Evolutionary conservation across 2,797 vertebrate species (phyloP).

Genomic region (Aselliscus stoliczkanus): DNA sequence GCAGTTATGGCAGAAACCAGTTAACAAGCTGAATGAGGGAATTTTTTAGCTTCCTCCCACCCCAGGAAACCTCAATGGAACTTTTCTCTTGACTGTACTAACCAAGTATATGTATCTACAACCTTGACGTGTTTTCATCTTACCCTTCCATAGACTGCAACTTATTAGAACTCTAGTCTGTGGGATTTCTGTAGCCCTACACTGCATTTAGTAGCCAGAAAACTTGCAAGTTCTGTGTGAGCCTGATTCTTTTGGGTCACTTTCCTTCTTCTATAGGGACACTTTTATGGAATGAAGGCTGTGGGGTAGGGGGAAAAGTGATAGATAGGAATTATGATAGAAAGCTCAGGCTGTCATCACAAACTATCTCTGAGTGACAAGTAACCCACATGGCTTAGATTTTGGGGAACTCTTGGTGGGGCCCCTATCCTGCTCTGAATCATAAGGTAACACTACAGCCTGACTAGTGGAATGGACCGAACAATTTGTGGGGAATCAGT

Average conservation of each 20-base stretch:
- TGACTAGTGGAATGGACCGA: too few relatives aligned
- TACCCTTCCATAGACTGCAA: neutral
- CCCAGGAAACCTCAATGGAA: neutral
- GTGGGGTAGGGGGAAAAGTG: neutral
- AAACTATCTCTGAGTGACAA: neutral
- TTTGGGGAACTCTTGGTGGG: neutral
- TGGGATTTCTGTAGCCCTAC: neutral
- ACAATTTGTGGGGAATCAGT: too few relatives aligned
- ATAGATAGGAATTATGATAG: neutral
- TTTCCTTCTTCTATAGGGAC: neutral
- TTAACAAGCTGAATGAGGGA: neutral
- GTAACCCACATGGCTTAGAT: neutral
- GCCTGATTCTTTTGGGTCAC: neutral
- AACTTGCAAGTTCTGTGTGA: neutral
- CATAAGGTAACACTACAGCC: too few relatives aligned
- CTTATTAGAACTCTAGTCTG: neutral
- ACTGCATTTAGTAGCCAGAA: neutral
- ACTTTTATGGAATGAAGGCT: neutral
- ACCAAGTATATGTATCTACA: neutral
- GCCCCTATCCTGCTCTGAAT: too few relatives aligned
- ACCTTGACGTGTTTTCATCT: neutral
- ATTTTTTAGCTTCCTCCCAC: neutral
- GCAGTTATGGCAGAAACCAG: neutral
- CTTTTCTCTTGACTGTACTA: slow-evolving; percentile 21
- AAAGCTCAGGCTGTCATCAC: neutral